Evolutionary conservation across 1,140 invertebrate genomes (phyloP), one percentile per base, ranked within the genome.

Genomic region (Bombus confusus): DNA sequence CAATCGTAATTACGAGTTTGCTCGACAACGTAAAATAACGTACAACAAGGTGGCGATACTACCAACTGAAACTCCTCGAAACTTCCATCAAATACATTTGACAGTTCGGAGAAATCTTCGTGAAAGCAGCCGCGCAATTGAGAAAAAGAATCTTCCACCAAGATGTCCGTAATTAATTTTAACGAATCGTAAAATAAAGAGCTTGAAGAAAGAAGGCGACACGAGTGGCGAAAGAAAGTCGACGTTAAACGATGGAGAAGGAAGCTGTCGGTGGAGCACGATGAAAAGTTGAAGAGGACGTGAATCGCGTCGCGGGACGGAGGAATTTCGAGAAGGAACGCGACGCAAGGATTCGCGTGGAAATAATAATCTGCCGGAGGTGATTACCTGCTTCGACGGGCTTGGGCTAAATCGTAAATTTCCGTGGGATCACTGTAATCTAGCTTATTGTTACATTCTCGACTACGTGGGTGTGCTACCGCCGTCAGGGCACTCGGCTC

Each of bases 341-440:
- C 74, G 74, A 31, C 74, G 74, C 47, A 76, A 59, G 74, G 74
- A 76, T 59, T 76, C 74, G 74, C 74, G 74, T 76, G 78, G 78
- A 80, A 80, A 80, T 80, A 80, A 80, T 52, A 80, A 80, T 80
- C 78, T 62, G 41, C 41, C 78, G 64, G 78, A 80, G 78, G 64
- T 80, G 78, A 80, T 80, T 80, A 80, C 78, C 78, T 80, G 78
- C 22, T 80, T 80, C 64, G 64, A 80, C 78, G 78, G 64, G 43
- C 78, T 80, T 28, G 64, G 62, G 64, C 43, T 69, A 71, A 80
- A 69, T 66, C 78, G 64, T 80, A 69, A 68, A 80, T 80, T 80
- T 80, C 78, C 78, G 78, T 69, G 64, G 64, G 78, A 68, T 80
- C 78, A 80, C 78, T 69, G 64, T 80, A 80, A 80, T 80, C 78